Conservation (phyloP, 2,888 invertebrate species). For the Clitarchus hookeri region DNA sequence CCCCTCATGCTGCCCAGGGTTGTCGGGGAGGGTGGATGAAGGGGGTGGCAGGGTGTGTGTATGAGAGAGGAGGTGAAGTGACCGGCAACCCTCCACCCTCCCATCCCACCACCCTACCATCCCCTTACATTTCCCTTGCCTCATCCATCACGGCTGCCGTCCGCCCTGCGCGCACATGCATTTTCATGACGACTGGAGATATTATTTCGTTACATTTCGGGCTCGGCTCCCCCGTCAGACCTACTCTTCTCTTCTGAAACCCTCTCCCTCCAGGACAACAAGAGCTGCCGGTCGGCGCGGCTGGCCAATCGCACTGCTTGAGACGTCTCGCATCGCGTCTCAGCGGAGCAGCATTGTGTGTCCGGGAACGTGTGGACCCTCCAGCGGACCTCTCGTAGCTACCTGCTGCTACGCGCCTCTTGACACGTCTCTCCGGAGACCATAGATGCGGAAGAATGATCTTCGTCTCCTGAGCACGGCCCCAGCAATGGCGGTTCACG, state of each 20-base stretch:
- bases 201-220: slow-evolving; percentile 8
- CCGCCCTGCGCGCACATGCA: slow-evolving; percentile 14
- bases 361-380: too few relatives aligned
- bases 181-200: slow-evolving; percentile 14
- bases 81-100: background rate
- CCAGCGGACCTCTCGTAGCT: too few relatives aligned
- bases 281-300: too few relatives aligned
- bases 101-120: background rate
- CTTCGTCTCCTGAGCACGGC: too few relatives aligned
- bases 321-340: too few relatives aligned
- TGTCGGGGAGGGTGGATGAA: background rate
- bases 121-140: background rate
- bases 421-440: too few relatives aligned
- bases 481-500: too few relatives aligned
- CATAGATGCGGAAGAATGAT: too few relatives aligned
- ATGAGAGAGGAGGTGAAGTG: background rate
- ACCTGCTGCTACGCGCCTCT: too few relatives aligned
- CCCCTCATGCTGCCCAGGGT: background rate
- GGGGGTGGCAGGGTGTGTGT: too few relatives aligned
- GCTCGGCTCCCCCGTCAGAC: background rate
- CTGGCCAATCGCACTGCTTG: too few relatives aligned
- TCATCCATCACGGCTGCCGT: slow-evolving; percentile 1
- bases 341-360: background rate
- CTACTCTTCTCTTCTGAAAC: background rate
- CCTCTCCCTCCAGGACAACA: background rate